Conservation (phyloP, 2,888 invertebrate genomes). For the Lacanobia wlatinum region DNA sequence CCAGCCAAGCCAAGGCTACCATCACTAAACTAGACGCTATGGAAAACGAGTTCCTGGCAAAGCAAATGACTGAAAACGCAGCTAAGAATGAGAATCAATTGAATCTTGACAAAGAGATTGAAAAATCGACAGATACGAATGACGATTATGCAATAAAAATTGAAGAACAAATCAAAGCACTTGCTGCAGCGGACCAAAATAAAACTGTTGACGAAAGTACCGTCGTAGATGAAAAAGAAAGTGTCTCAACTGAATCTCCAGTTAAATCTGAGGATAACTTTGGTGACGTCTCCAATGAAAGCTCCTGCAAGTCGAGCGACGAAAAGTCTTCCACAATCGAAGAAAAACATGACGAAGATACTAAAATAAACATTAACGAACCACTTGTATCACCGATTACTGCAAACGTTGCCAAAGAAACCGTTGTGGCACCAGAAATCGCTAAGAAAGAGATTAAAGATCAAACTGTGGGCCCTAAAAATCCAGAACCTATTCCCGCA, state of each 20-base stretch:
- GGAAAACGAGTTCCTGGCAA: slow-evolving; percentile 83
- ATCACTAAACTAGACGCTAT: slow-evolving; percentile 81
- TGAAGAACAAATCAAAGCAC: slow-evolving; percentile 15
- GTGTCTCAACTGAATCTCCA: slow-evolving; percentile 74
- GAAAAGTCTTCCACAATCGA: slow-evolving; percentile 53
- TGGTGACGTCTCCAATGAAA: slow-evolving; percentile 82
- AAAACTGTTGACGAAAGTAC: slow-evolving; percentile 24
- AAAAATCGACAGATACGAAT: slow-evolving; percentile 41
- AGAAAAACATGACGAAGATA: slow-evolving; percentile 21
- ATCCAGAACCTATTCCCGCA: background rate
- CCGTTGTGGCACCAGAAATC: background rate
- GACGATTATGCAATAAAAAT: slow-evolving; percentile 26
- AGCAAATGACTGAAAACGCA: slow-evolving; percentile 77
- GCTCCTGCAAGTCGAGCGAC: slow-evolving; percentile 76
- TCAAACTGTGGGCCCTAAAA: background rate
- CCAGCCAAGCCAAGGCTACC: slow-evolving; percentile 79
- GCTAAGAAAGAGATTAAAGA: slow-evolving; percentile 3
- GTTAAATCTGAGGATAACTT: slow-evolving; percentile 84
- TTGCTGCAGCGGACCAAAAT: slow-evolving; percentile 1
- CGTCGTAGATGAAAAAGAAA: slow-evolving; percentile 66
- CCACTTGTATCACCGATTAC: background rate
- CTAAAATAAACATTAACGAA: slow-evolving; percentile 8
- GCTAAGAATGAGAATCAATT: slow-evolving; percentile 82
- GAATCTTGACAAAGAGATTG: slow-evolving; percentile 77
- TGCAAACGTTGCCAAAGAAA: background rate